These are phyloP conservation scores for Cepaea hortensis DNA, from an alignment of 2,888 invertebrate genomes.

Conservation along the genomic window DNA sequence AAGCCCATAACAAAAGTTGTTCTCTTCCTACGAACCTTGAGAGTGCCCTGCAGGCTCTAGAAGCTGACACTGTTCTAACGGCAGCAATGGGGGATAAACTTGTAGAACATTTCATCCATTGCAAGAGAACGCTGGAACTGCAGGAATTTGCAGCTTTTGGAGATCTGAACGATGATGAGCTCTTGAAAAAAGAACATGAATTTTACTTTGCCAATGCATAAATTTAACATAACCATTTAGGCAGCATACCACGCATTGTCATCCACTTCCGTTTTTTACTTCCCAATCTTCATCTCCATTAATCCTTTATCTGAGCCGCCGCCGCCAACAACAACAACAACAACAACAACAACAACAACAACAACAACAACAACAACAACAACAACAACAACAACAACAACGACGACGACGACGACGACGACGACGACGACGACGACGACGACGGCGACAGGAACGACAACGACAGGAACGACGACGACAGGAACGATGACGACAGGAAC, in stretches of 20 bases:
- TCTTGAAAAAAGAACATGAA: constrained; percentile 24
- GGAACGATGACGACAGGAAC: too few relatives aligned
- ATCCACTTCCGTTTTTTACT: background rate
- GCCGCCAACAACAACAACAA: too few relatives aligned
- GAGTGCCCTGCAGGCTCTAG: constrained; percentile 38
- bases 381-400: too few relatives aligned
- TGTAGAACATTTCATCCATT: constrained; percentile 33
- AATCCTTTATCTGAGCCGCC: too few relatives aligned
- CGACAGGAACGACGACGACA: too few relatives aligned
- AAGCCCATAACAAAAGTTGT: background rate
- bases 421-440: too few relatives aligned
- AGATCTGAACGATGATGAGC: background rate
- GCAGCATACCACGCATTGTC: background rate
- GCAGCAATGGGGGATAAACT: constrained; percentile 41
- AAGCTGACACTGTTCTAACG: constrained; percentile 42
- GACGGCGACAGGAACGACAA: too few relatives aligned
- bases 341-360: too few relatives aligned
- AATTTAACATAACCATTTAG: background rate
- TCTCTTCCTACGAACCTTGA: constrained; percentile 27
- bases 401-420: too few relatives aligned
- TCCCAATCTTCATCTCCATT: too few relatives aligned
- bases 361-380: too few relatives aligned
- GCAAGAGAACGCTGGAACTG: constrained; percentile 42
- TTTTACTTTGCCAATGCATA: constrained; percentile 19
- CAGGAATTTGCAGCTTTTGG: constrained; percentile 1